Conservation (phyloP, 2,113 vertebrate genomes). For the Willisornis vidua region DNA sequence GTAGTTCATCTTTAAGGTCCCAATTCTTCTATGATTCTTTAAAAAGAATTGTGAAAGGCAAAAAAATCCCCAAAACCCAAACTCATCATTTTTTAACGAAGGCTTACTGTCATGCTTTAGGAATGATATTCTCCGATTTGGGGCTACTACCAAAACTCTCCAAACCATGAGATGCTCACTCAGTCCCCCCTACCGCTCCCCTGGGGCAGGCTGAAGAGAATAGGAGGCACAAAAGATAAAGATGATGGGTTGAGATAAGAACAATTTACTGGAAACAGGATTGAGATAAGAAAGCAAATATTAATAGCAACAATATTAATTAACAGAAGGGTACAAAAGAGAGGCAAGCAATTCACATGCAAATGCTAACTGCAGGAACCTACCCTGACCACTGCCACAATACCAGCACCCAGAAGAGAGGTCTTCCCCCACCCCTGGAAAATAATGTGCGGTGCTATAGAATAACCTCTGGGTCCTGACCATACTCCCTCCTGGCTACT, state of each 20-base stretch:
- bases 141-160: not conserved
- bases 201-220: not conserved
- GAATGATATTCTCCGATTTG: not conserved
- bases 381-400: not conserved
- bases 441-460: not conserved
- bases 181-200: not conserved
- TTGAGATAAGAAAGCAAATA: not conserved
- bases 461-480: not conserved
- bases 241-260: not conserved
- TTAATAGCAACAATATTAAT: not conserved
- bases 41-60: not conserved
- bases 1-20: not conserved
- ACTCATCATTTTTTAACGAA: not conserved
- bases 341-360: not conserved
- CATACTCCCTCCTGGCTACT: not conserved
- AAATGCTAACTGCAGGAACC: not conserved
- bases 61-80: not conserved
- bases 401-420: not conserved
- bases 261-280: not conserved
- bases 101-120: not conserved
- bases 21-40: not conserved
- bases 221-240: not conserved
- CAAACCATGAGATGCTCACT: not conserved
- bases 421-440: not conserved
- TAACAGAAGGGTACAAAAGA: not conserved